These are phyloP conservation scores for Bos indicus DNA, from an alignment of 2,113 vertebrate genomes.

Conservation along the genomic window DNA sequence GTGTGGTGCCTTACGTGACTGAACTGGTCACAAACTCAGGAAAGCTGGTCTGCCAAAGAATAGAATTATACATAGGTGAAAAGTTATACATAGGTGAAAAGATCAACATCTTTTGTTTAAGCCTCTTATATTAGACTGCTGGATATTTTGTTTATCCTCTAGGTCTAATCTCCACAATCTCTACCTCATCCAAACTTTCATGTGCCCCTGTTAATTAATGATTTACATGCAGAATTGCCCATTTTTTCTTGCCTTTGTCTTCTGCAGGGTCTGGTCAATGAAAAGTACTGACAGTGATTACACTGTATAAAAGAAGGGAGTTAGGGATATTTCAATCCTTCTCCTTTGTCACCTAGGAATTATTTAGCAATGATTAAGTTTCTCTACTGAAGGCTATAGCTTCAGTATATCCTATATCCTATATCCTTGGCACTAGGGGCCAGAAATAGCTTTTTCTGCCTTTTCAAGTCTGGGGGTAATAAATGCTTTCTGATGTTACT, in stretches of 20 bases:
- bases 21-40: fast-evolving
- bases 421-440: not conserved
- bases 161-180: not conserved
- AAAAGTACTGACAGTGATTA: not conserved
- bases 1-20: fast-evolving
- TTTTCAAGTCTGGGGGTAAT: not conserved
- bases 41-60: not conserved
- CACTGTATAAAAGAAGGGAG: not conserved
- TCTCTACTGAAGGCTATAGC: not conserved
- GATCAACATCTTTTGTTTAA: not conserved
- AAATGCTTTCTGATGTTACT: not conserved
- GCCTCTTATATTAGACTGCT: not conserved
- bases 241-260: not conserved
- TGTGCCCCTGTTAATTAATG: not conserved
- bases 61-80: not conserved
- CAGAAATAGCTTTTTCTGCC: not conserved
- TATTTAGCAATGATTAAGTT: not conserved
- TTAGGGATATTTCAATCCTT: not conserved
- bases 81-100: not conserved
- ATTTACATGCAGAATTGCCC: not conserved
- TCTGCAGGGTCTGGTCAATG: not conserved
- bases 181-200: not conserved
- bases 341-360: not conserved
- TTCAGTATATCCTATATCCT: not conserved
- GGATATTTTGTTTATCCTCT: not conserved